Evolutionary conservation across 2,888 invertebrate genomes (phyloP).

Genomic region (Papilio demoleus): DNA sequence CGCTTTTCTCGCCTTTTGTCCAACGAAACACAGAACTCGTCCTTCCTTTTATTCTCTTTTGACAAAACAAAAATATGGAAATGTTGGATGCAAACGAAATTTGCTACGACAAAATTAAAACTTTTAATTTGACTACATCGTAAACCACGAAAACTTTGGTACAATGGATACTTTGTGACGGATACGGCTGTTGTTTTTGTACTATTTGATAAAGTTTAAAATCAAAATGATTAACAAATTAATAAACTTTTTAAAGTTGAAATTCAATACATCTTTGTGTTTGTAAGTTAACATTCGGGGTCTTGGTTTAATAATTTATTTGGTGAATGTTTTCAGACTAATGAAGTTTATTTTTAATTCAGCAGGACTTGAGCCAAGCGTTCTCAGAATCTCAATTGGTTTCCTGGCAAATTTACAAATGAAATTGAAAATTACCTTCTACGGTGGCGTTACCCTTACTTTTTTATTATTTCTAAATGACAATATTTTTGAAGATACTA

Average conservation of each 20-base stretch:
- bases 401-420: constrained; percentile 53
- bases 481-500: neutral
- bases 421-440: constrained; percentile 47
- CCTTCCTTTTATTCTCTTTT: constrained; percentile 29
- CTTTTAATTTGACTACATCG: constrained; percentile 36
- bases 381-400: constrained; percentile 54
- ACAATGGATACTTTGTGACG: constrained; percentile 42
- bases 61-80: constrained; percentile 37
- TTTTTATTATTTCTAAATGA: constrained; percentile 34
- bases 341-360: constrained; percentile 61
- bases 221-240: neutral
- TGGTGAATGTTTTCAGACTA: constrained; percentile 50
- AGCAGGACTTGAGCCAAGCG: constrained; percentile 45
- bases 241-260: neutral
- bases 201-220: neutral
- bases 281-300: constrained; percentile 14
- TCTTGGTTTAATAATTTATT: constrained; percentile 44
- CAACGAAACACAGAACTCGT: neutral
- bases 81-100: constrained; percentile 33
- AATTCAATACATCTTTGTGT: neutral
- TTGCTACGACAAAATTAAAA: constrained; percentile 30
- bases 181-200: constrained; percentile 21
- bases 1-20: constrained; percentile 25
- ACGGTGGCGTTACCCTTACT: constrained; percentile 40
- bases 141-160: constrained; percentile 20